Percentiles rank a stretch among this genome's conserved stretches.
Evolutionary conservation across 2,888 invertebrate genomes (phyloP).

Genomic region (Dryobota labecula): DNA sequence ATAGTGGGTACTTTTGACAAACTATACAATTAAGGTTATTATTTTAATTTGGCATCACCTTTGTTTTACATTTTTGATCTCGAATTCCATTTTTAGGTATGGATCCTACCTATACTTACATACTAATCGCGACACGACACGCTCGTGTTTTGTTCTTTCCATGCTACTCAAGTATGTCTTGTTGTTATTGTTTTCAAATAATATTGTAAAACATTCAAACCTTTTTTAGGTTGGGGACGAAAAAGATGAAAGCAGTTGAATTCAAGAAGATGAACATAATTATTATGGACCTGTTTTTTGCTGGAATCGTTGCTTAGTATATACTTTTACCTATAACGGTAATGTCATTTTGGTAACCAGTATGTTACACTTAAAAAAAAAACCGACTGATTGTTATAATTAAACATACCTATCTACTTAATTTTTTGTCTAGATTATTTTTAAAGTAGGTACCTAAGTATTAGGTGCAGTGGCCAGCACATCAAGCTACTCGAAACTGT

Average conservation of each 20-base stretch:
- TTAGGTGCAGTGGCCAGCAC: no score
- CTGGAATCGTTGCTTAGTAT: neutral
- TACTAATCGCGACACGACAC: no score
- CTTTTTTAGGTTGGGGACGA: constrained; percentile 37
- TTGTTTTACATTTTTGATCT: no score
- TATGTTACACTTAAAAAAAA: constrained; percentile 15
- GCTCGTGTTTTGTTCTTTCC: neutral
- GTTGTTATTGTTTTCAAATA: neutral
- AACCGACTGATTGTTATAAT: constrained; percentile 14
- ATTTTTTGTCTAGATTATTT: neutral
- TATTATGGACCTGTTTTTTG: neutral
- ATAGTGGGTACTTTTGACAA: no score
- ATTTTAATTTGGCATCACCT: no score
- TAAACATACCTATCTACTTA: neutral
- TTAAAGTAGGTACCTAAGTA: neutral
- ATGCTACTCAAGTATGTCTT: neutral
- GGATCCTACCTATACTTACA: no score
- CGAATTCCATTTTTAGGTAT: no score
- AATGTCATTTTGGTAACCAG: neutral
- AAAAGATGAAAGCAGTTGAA: neutral
- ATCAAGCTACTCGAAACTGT: no score
- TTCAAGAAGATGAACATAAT: constrained; percentile 9
- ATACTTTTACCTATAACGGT: neutral
- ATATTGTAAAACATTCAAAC: constrained; percentile 1
- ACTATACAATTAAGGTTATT: no score